phyloP scores from a whole-genome alignment of 2,797 vertebrate species.

The Falco peregrinus region DNA sequence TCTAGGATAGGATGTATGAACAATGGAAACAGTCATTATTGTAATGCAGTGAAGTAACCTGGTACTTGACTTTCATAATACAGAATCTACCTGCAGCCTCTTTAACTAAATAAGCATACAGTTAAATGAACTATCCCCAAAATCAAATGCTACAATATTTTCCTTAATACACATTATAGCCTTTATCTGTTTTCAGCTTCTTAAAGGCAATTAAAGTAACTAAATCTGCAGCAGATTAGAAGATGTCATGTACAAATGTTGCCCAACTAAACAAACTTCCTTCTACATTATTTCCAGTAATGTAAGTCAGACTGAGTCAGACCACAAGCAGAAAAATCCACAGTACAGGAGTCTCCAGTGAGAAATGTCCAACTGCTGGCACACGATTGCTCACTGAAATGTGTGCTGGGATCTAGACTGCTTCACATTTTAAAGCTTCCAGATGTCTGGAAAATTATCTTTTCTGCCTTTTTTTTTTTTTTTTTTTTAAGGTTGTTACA shows the following conservation, averaged over 20 bases:
- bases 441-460: not conserved
- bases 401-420: not conserved
- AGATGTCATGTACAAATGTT: not conserved
- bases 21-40: not conserved
- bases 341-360: not conserved
- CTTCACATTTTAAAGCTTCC: not conserved
- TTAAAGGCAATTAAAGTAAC: not conserved
- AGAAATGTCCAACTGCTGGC: not conserved
- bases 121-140: not conserved
- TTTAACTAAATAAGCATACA: not conserved
- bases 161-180: not conserved
- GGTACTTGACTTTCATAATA: not conserved
- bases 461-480: not conserved
- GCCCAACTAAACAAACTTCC: not conserved
- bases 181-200: not conserved
- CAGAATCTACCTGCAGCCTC: not conserved
- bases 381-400: not conserved
- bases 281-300: constrained; percentile 20
- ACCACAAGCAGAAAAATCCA: not conserved
- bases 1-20: not conserved
- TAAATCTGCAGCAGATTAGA: not conserved
- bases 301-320: not conserved
- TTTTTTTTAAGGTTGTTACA: not conserved
- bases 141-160: not conserved
- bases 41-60: not conserved